Percentiles rank a stretch among this genome's conserved stretches.
Conservation (phyloP, 2,888 invertebrate species). For the Caenorhabditis sinica region DNA sequence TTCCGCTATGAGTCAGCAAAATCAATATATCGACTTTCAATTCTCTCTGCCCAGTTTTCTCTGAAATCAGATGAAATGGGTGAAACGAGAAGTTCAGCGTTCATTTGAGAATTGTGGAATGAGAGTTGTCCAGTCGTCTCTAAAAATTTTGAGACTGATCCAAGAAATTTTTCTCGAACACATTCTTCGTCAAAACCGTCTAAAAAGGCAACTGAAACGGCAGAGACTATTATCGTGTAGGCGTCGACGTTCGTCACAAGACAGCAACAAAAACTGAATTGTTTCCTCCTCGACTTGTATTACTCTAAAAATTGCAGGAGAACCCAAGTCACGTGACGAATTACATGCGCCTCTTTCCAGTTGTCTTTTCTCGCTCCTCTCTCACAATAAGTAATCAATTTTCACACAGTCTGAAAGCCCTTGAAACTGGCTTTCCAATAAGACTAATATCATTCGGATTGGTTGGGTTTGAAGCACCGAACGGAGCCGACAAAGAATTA, state of each 20-base stretch:
- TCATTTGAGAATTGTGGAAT: neutral
- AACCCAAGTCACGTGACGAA: constrained; percentile 48
- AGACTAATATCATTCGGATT: constrained; percentile 38
- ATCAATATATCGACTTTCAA: constrained; percentile 42
- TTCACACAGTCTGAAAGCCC: constrained; percentile 34
- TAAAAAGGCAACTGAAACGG: constrained; percentile 12
- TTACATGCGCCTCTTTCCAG: constrained; percentile 16
- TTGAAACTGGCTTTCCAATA: constrained; percentile 19
- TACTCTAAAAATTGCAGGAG: constrained; percentile 42
- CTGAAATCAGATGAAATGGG: neutral
- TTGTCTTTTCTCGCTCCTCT: constrained; percentile 22
- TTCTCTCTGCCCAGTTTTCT: neutral
- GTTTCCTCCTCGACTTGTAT: constrained; percentile 20
- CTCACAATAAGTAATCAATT: constrained; percentile 15
- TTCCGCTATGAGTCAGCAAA: constrained; percentile 44
- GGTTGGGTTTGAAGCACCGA: constrained; percentile 10
- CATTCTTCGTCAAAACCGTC: constrained; percentile 3
- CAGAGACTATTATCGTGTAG: constrained; percentile 4
- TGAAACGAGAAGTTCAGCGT: neutral
- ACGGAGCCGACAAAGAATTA: constrained; percentile 63
- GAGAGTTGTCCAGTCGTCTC: neutral
- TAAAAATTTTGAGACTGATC: too few relatives aligned
- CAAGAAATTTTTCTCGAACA: constrained; percentile 10
- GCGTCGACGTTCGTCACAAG: constrained; percentile 25
- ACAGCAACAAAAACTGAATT: constrained; percentile 39